Conservation (phyloP, 2,113 vertebrate species). For the Epinephelus cyanopodus region DNA sequence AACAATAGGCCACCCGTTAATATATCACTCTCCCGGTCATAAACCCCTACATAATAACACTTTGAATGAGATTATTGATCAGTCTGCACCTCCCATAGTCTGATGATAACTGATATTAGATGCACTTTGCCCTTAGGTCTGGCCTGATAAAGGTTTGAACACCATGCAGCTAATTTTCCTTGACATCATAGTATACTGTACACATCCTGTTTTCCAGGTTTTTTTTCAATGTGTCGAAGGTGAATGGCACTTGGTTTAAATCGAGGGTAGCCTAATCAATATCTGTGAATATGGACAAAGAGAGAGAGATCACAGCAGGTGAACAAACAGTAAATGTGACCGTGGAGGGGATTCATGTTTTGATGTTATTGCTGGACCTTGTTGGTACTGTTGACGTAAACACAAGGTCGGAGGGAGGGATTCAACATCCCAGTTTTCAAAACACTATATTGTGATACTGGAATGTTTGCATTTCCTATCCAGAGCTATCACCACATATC, state of each 20-base stretch:
- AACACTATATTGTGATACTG: too few relatives aligned
- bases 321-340: too few relatives aligned
- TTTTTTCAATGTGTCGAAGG: constrained; percentile 27
- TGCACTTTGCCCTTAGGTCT: constrained; percentile 59
- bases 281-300: constrained; percentile 37
- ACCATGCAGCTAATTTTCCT: not conserved
- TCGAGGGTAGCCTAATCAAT: constrained; percentile 34
- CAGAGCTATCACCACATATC: not conserved
- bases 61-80: constrained; percentile 34
- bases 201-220: constrained; percentile 20
- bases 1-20: not conserved
- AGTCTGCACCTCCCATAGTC: not conserved
- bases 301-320: not conserved
- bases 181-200: constrained; percentile 2
- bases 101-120: constrained; percentile 21
- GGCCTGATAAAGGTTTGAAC: constrained; percentile 24
- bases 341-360: constrained; percentile 4
- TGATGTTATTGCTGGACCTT: not conserved
- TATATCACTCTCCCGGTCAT: constrained; percentile 37
- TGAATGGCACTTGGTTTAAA: constrained; percentile 48
- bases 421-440: too few relatives aligned
- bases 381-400: not conserved
- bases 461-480: not conserved
- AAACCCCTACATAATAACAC: constrained; percentile 35
- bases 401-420: too few relatives aligned